Evolutionary conservation across 2,888 invertebrate species (phyloP), one percentile per base, ranked within the genome.

Genomic region (Tetheella fluctuosa): DNA sequence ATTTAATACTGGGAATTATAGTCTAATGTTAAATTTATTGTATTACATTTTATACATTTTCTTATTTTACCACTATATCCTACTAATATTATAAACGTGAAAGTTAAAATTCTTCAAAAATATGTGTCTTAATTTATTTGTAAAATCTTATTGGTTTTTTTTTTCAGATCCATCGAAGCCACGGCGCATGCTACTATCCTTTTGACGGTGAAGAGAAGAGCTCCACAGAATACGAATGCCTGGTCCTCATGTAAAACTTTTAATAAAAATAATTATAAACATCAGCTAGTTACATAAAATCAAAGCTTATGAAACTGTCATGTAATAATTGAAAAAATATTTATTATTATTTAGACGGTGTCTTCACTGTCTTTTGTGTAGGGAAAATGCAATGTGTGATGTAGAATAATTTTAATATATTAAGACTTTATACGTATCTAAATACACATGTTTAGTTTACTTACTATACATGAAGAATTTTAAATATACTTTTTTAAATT

Each of bases 141-240:
- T 13, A 34, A 8, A 34, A 34, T 12, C 7, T 34, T 34, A 12
- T 34, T 34, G 34, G 8, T 34, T 48, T 20, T 20, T 2, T 17
- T 48, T 90, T 93, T 13, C 86, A 95, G 94, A 94, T 96, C 25
- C 95, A 96, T 71, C 94, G 94, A 0, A 95, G 94, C 65, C 95
- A 96, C 76, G 94, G 91, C 23, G 84, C 88, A 25, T 94, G 95
- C 73, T 96, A 95, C 84, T 94, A 96, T 67, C 95, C 96, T 8
- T 95, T 94, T 80, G 95, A 94, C 61, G 96, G 96, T 0, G 94
- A 94, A 79, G 96, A 96, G 80, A 86, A 94, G 67, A 92, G 89
- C 60, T 94, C 95, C 64, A 80, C 89, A 1, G 94, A 95, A 68
- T 97, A 96, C 85, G 97, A 97, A 84, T 94, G 95, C 57, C 94